Percentiles rank a stretch among this genome's conserved stretches.
These are phyloP conservation scores for Selene dorsalis DNA, from an alignment of 2,797 vertebrate genomes.

Conservation along the genomic window DNA sequence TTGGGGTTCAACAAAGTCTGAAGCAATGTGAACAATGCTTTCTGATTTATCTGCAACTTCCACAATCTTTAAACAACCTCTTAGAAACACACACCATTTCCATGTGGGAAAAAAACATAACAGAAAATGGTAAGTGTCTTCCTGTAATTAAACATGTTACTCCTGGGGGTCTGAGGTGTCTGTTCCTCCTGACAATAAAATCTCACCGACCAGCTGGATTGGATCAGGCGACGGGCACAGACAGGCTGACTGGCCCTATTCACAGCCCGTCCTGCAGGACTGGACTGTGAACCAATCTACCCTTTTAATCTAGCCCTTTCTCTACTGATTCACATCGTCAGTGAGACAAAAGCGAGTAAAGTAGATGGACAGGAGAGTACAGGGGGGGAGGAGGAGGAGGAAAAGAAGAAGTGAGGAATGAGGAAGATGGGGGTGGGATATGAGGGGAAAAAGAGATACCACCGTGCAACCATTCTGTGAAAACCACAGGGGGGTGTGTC, in stretches of 20 bases:
- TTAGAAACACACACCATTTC: neutral
- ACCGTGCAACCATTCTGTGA: conserved; percentile 40
- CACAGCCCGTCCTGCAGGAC: conserved; percentile 27
- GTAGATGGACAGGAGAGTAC: conserved; percentile 32
- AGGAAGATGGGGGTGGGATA: conserved; percentile 20
- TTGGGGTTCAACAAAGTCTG: neutral
- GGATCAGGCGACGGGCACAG: conserved; percentile 11
- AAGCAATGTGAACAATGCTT: neutral
- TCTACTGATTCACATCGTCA: conserved; percentile 65
- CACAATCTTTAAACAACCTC: neutral
- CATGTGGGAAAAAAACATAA: neutral
- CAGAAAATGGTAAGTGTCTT: neutral
- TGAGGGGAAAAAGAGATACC: conserved; percentile 29
- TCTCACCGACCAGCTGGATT: conserved; percentile 38
- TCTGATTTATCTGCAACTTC: conserved; percentile 9
- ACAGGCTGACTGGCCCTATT: conserved; percentile 37
- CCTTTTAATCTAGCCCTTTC: conserved; percentile 67
- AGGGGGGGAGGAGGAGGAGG: conserved; percentile 4
- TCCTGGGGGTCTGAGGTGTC: conserved; percentile 5
- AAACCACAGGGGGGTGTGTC: conserved; percentile 31
- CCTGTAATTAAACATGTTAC: conserved; percentile 38
- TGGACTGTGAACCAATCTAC: conserved; percentile 39
- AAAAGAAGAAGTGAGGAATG: conserved; percentile 21
- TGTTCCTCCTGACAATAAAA: conserved; percentile 31
- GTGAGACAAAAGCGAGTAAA: conserved; percentile 59